Percentiles rank a stretch among this genome's conserved stretches.
These are phyloP conservation scores for Cololabis saira DNA, from an alignment of 2,113 vertebrate species.

Conservation along the genomic window DNA sequence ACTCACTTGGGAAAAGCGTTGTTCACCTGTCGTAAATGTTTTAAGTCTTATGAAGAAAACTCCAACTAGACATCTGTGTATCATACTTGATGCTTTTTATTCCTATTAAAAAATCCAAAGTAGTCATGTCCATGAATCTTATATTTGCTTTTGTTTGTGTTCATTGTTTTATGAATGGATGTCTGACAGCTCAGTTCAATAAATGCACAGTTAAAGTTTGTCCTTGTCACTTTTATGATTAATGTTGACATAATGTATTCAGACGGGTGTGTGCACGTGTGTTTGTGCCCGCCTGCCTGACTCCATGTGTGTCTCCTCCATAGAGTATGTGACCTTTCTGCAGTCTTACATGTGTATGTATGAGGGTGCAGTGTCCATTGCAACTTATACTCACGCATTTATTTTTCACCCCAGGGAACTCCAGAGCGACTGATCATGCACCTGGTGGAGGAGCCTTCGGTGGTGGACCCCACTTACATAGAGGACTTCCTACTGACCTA, in stretches of 20 bases:
- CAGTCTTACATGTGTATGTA: constrained; percentile 7
- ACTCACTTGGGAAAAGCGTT: neutral
- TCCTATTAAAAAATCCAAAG: neutral
- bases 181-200: constrained; percentile 38
- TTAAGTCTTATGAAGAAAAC: neutral
- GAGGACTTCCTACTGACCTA: constrained; percentile 97
- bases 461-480: constrained; percentile 97
- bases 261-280: neutral
- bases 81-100: neutral
- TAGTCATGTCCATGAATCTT: neutral
- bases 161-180: neutral
- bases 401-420: constrained; percentile 83
- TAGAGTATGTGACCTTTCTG: constrained; percentile 6
- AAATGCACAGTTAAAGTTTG: constrained; percentile 31
- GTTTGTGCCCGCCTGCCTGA: neutral
- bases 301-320: no score
- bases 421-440: constrained; percentile 96
- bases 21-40: neutral
- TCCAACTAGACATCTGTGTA: neutral
- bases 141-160: neutral
- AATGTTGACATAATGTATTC: constrained; percentile 32
- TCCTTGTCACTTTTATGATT: constrained; percentile 62
- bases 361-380: neutral
- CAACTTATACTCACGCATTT: neutral
- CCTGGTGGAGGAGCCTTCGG: constrained; percentile 96